Evolutionary conservation across 2,888 invertebrate genomes (phyloP).

Genomic region (Cephonodes hylas): DNA sequence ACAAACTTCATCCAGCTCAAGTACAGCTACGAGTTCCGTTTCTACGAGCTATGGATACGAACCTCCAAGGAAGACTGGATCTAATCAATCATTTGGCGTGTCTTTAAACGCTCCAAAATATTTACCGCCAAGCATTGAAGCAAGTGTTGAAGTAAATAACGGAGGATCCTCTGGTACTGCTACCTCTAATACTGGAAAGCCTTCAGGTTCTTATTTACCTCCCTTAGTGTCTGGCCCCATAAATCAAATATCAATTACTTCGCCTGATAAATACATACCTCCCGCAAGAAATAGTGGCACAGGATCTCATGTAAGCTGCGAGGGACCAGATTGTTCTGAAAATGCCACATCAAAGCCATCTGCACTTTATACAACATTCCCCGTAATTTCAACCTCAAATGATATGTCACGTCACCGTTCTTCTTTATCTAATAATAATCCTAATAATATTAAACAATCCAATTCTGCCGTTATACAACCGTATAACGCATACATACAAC

Average conservation of each 20-base stretch:
- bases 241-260: neutral
- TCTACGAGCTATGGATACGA: conserved; percentile 8
- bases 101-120: conserved; percentile 66
- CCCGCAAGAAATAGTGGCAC: neutral
- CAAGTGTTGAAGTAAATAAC: conserved; percentile 19
- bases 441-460: neutral
- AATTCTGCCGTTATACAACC: neutral
- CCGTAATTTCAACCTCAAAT: neutral
- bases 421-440: neutral
- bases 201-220: conserved; percentile 43
- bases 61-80: neutral
- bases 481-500: conserved; percentile 3
- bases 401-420: neutral
- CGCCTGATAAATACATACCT: conserved; percentile 5
- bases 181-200: conserved; percentile 20
- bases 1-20: neutral
- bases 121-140: conserved; percentile 50
- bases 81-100: conserved; percentile 23
- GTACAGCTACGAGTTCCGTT: conserved; percentile 16
- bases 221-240: conserved; percentile 27
- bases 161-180: conserved; percentile 27
- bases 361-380: neutral
- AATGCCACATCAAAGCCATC: neutral
- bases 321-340: neutral
- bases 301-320: neutral